A percentile compares a stretch with the other conserved stretches of the same genome.
Evolutionary conservation across 2,888 invertebrate genomes (phyloP).

Genomic region (Dryomyza anilis): DNA sequence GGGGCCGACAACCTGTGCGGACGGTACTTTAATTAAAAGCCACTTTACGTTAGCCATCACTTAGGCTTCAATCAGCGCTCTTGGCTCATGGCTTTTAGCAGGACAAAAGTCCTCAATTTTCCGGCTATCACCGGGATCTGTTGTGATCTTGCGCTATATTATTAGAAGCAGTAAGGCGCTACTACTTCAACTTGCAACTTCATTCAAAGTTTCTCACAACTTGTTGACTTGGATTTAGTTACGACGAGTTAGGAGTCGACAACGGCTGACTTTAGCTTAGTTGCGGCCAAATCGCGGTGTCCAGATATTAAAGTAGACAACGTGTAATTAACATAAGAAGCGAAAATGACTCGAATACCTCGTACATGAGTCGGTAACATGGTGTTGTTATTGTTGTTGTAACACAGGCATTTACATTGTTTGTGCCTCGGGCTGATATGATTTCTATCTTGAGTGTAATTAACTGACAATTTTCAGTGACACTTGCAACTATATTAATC

Average conservation of each 20-base stretch:
- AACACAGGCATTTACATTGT: slow-evolving; percentile 13
- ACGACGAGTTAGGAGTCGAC: too few species aligned
- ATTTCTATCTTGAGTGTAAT: slow-evolving; percentile 5
- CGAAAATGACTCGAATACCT: neutral
- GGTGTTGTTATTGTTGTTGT: slow-evolving; percentile 18
- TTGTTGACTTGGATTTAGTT: slow-evolving; percentile 1
- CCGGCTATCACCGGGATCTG: neutral
- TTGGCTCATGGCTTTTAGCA: neutral
- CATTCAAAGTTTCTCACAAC: slow-evolving; percentile 1
- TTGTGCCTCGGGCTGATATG: neutral
- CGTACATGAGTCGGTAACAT: neutral
- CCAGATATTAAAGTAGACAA: slow-evolving; percentile 4
- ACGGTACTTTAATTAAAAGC: slow-evolving; percentile 7
- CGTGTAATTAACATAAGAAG: slow-evolving; percentile 16
- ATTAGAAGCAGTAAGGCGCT: neutral
- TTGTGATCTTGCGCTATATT: neutral
- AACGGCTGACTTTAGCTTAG: too few species aligned
- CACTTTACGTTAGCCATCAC: slow-evolving; percentile 1
- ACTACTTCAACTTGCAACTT: neutral
- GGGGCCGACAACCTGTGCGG: too few species aligned
- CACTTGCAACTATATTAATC: slow-evolving; percentile 9
- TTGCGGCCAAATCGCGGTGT: neutral
- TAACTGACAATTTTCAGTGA: slow-evolving; percentile 7
- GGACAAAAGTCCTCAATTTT: neutral
- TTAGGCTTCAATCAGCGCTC: neutral